Base-by-base conservation (phyloP, 1,140 invertebrate species). In the Leptestheria dahalacensis region DNA sequence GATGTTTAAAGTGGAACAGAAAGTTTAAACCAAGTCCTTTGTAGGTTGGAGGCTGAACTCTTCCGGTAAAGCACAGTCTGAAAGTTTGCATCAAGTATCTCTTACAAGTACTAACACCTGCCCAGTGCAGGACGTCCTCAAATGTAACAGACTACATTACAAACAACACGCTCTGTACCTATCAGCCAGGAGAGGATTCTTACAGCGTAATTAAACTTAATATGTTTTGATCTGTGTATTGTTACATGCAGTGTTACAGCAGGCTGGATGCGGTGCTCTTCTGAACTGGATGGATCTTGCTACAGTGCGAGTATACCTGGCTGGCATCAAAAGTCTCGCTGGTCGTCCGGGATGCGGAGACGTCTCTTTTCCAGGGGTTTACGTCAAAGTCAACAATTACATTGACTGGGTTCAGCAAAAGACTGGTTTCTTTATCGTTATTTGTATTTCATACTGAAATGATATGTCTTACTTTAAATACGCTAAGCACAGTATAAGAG, bases 191-290 rank as follows among this genome's bases (percentile, higher is more conserved):
- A 49, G 81, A 79, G 64, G 83, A 85, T 66, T 71, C 80, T 3
- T 85, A 83, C 67, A 6, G 15, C 6, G 33, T 41, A 41, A 9
- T 9, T 15, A n/a, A n/a, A n/a, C n/a, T n/a, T 9, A 15, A 9
- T 15, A 9, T n/a, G n/a, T n/a, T n/a, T 41, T n/a, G n/a, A 9
- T 41, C 33, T 41, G 33, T 41, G 6, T 41, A 9, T 41, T 6
- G 15, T 41, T 41, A n/a, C n/a, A n/a, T n/a, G n/a, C n/a, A 41
- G 6, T 41, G 33, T 41, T 15, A 41, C 6, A 15, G 6, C 77
- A 80, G 71, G 74, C 77, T 57, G 83, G 86, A 66, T 83, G 81
- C 26, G 84, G 84, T 20, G 82, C 82, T 6, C 82, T 82, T 0
- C 63, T 82, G 2, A 66, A 82, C 4, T 82, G 77, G 71, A 68